phyloP scores from a whole-genome alignment of 1,140 invertebrate genomes.

The Drosophila pseudoobscura region DNA sequence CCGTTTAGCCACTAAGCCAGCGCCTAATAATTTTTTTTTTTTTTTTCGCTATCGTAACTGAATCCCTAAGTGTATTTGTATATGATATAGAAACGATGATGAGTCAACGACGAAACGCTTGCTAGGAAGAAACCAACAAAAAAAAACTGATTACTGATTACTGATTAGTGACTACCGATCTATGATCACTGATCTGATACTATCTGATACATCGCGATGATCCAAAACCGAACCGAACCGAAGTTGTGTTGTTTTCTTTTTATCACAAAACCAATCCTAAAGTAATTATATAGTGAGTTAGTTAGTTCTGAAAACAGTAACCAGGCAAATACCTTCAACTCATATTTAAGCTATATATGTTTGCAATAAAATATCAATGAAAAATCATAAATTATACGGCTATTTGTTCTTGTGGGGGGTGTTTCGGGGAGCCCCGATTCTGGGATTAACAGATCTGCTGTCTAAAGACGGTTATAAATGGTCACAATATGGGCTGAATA shows the following conservation, averaged over 20 bases:
- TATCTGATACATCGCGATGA: slow-evolving; percentile 29
- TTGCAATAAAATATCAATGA: slow-evolving; percentile 76
- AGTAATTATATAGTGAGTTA: slow-evolving; percentile 68
- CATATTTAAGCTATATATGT: slow-evolving; percentile 78
- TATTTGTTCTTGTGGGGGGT: no score
- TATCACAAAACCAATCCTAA: slow-evolving; percentile 53
- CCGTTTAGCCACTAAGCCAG: slow-evolving; percentile 53
- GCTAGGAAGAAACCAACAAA: slow-evolving; percentile 45
- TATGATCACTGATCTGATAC: slow-evolving; percentile 5
- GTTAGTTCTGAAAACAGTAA: slow-evolving; percentile 70
- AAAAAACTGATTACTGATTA: slow-evolving; percentile 33
- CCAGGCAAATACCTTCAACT: slow-evolving; percentile 76
- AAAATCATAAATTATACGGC: slow-evolving; percentile 39
- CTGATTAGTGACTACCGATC: slow-evolving; percentile 20
- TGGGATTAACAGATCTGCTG: no score
- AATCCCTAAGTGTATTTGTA: slow-evolving; percentile 44
- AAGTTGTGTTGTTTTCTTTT: slow-evolving; percentile 52
- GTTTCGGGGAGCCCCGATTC: no score
- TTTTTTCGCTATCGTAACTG: slow-evolving; percentile 33
- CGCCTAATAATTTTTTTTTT: slow-evolving; percentile 54
- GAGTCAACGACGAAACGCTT: slow-evolving; percentile 67
- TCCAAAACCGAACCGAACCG: slow-evolving; percentile 11
- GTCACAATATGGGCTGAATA: no score
- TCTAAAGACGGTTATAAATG: no score
- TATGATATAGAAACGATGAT: slow-evolving; percentile 32